Percentiles rank a stretch among this genome's conserved stretches.
These are phyloP conservation scores for Vulpes vulpes DNA, from an alignment of 2,113 vertebrate genomes.

Conservation along the genomic window DNA sequence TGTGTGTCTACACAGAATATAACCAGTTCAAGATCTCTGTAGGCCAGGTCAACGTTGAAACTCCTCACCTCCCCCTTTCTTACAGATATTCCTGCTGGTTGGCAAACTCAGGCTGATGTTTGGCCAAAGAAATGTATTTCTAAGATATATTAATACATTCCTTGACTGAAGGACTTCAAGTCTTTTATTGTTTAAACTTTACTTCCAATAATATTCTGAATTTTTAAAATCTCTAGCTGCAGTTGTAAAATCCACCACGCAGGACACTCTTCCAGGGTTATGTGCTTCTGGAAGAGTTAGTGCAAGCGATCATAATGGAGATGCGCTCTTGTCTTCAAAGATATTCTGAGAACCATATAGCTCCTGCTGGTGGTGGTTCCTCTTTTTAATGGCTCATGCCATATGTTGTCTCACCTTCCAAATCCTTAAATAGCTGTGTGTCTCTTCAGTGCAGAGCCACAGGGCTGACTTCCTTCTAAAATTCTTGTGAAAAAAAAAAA, in stretches of 20 bases:
- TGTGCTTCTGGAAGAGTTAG: not conserved
- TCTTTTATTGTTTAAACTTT: conserved; percentile 12
- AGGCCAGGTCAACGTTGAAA: not conserved
- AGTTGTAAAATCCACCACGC: not conserved
- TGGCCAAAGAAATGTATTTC: not conserved
- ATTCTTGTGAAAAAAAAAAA: conserved; percentile 52
- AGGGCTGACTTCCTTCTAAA: conserved; percentile 70
- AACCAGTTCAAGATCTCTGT: not conserved
- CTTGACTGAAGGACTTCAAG: not conserved
- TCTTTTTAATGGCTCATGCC: not conserved
- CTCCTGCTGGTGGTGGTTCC: not conserved
- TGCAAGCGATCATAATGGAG: not conserved
- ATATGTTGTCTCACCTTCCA: not conserved
- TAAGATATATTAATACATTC: not conserved
- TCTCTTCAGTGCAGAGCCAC: conserved; percentile 57
- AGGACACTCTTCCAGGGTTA: not conserved
- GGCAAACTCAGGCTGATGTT: not conserved
- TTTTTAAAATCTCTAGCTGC: not conserved
- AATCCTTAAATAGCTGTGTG: conserved; percentile 43
- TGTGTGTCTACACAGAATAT: no score
- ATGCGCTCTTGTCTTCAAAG: not conserved
- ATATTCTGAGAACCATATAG: not conserved
- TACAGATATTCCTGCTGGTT: not conserved
- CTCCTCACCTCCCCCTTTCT: not conserved
- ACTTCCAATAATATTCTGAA: not conserved